These are phyloP conservation scores for Porites divaricata DNA, from an alignment of 92 coral and sea anemone genomes.

Conservation along the genomic window DNA sequence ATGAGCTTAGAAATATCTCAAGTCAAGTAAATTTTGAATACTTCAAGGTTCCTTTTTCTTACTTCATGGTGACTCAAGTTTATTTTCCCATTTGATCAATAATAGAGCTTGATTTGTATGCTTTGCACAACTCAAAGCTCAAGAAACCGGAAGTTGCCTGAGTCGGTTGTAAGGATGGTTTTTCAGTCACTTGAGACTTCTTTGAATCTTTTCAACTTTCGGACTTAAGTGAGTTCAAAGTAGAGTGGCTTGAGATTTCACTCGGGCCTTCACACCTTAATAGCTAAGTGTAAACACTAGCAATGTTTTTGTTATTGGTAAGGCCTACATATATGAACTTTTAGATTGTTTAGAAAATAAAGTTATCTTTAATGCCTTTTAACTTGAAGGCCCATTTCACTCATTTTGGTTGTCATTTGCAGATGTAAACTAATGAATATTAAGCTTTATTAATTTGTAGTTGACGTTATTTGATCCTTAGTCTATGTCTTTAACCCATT, in stretches of 20 bases:
- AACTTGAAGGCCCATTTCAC: too few relatives aligned
- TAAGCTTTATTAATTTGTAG: not conserved
- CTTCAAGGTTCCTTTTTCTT: not conserved
- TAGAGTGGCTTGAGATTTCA: too few relatives aligned
- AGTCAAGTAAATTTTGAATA: conserved; percentile 32
- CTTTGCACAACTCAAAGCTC: conserved; percentile 6
- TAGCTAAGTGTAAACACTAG: not conserved
- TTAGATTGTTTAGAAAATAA: not conserved
- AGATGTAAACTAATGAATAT: not conserved
- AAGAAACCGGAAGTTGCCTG: not conserved
- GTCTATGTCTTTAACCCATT: too few relatives aligned
- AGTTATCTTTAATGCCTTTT: not conserved
- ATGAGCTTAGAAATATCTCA: conserved; percentile 33
- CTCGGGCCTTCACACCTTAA: not conserved
- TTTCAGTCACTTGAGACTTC: too few relatives aligned
- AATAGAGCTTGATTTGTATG: not conserved
- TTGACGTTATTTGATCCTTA: not conserved
- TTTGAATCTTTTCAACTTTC: too few relatives aligned
- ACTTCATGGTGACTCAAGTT: not conserved
- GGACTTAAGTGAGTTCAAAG: too few relatives aligned
- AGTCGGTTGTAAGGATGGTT: not conserved
- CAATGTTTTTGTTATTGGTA: not conserved
- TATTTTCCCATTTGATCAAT: not conserved
- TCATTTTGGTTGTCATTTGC: not conserved
- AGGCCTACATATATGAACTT: not conserved